phyloP scores from a whole-genome alignment of 2,888 invertebrate species.

The Mesochorus sp. region DNA sequence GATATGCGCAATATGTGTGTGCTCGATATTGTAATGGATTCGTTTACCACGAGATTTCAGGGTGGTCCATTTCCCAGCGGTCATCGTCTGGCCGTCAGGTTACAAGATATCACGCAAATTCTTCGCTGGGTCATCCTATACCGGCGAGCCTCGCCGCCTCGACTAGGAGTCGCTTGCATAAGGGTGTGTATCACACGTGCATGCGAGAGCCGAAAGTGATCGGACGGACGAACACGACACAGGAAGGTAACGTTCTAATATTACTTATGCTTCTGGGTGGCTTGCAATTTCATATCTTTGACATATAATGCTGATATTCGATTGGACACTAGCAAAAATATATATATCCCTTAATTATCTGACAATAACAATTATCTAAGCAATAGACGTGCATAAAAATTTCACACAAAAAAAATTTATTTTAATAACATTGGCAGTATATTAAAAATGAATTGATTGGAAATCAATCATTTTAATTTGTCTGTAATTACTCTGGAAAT shows the following conservation, averaged over 20 bases:
- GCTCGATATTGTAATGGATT: conserved; percentile 42
- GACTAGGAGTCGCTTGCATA: conserved; percentile 65
- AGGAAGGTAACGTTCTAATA: conserved; percentile 46
- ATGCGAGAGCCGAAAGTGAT: conserved; percentile 36
- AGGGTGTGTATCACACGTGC: conserved; percentile 32
- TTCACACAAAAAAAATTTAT: too few relatives aligned
- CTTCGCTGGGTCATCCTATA: conserved; percentile 74
- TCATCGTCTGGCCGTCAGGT: conserved; percentile 76
- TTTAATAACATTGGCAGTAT: too few relatives aligned
- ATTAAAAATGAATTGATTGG: too few relatives aligned
- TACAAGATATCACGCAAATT: conserved; percentile 71
- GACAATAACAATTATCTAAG: not conserved
- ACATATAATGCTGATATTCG: not conserved
- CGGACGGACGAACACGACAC: conserved; percentile 15
- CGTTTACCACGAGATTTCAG: conserved; percentile 67
- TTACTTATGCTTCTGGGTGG: conserved; percentile 52
- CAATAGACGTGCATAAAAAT: too few relatives aligned
- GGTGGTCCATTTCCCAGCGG: conserved; percentile 82
- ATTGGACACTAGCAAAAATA: not conserved
- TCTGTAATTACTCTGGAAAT: too few relatives aligned
- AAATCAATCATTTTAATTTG: too few relatives aligned
- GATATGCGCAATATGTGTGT: conserved; percentile 7
- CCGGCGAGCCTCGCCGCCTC: conserved; percentile 63
- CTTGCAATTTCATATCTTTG: not conserved
- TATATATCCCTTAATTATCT: not conserved